phyloP scores from a whole-genome alignment of 2,113 vertebrate genomes.

The Strix aluco region DNA sequence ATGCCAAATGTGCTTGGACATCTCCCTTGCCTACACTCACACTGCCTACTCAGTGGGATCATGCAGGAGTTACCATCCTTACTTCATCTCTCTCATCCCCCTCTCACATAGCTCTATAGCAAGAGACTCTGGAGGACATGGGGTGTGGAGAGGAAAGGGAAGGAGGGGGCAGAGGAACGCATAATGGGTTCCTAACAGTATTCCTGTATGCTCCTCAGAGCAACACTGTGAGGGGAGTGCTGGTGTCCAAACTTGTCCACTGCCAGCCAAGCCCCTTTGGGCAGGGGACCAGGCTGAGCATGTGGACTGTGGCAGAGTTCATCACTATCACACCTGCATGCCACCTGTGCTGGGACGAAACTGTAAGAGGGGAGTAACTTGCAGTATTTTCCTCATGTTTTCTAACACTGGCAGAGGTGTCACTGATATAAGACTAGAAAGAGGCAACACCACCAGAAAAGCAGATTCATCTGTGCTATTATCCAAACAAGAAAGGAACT shows the following conservation, averaged over 20 bases:
- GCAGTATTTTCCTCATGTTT: background rate
- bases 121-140: background rate
- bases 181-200: background rate
- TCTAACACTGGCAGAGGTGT: background rate
- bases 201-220: background rate
- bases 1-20: constrained; percentile 14
- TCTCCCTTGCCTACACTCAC: background rate
- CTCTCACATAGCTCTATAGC: background rate
- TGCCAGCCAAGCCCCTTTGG: background rate
- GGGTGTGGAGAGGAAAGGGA: background rate
- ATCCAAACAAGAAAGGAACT: background rate
- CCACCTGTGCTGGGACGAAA: background rate
- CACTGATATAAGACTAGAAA: background rate
- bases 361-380: background rate
- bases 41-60: background rate
- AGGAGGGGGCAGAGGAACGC: background rate
- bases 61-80: background rate
- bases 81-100: background rate
- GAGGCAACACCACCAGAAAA: background rate
- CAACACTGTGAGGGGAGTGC: background rate
- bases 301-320: background rate
- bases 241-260: background rate
- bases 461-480: background rate
- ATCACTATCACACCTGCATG: background rate
- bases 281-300: background rate